Evolutionary conservation across 2,113 vertebrate species (phyloP), one percentile per base, ranked within the genome.

Genomic region (Salvator merianae): DNA sequence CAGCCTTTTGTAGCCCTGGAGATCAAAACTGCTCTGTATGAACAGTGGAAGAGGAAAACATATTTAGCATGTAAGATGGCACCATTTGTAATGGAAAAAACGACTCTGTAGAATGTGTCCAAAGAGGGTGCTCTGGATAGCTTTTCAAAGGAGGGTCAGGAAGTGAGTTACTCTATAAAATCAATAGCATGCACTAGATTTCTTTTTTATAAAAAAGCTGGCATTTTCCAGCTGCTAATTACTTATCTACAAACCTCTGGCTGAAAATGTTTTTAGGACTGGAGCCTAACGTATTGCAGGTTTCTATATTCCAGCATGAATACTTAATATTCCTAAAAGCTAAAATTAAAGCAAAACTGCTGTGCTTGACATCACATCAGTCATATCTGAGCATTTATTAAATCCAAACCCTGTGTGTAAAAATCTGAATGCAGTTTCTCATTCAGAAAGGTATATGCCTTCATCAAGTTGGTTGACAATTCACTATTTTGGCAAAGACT

Each of bases 181-280:
- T 65, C 24, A 66, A 43, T n/a, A 20, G 62, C 26, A 66, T 5
- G 4, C 40, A 28, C 43, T 9, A 8, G 22, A 79, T 40, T 43
- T 8, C 50, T 14, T 24, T 24, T 8, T 8, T 14, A 53, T 22
- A 63, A 18, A 18, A 22, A 79, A 66, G 14, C 28, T n/a, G 6
- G 28, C 24, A 30, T 26, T 77, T 77, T 26, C n/a, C 9, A 7
- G 66, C 30, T 53, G 30, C 14, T 1, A 0, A 53, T 12, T 79
- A 76, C 28, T 7, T 77, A 84, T 77, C 34, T 63, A 68, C 3
- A 69, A 87, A 82, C 65, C 24, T 59, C 53, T 59, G 47, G 20
- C 59, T 71, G 84, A 59, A 85, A 26, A 69, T 68, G 24, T n/a
- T 66, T 32, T 32, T 80, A 55, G 80, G 43, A 32, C 18, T 82